Evolutionary conservation across 2,113 vertebrate species (phyloP).

Genomic region (Cheilinus undulatus): DNA sequence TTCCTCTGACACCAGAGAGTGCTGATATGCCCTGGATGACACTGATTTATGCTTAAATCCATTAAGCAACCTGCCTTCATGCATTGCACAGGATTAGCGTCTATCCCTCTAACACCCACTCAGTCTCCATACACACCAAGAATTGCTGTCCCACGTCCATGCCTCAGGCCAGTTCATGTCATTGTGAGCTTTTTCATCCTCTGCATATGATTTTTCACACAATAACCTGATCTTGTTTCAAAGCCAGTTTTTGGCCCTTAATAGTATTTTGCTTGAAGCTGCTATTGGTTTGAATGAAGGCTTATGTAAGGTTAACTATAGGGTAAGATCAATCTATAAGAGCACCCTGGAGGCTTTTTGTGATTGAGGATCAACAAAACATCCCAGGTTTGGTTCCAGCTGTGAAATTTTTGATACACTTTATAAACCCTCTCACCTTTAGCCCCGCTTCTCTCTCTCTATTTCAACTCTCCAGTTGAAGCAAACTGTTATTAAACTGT

Average conservation of each 20-base stretch:
- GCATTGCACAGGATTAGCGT: neutral
- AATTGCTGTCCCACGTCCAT: conserved; percentile 1
- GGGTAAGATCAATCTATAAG: neutral
- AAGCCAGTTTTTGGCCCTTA: conserved; percentile 5
- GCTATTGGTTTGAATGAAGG: neutral
- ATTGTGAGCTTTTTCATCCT: conserved; percentile 11
- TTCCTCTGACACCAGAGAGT: neutral
- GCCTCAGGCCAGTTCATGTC: neutral
- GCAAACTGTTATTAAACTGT: no score
- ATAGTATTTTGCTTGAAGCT: neutral
- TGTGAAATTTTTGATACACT: neutral
- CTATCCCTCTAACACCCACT: neutral
- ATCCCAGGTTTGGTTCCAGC: neutral
- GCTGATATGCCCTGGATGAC: conserved; percentile 4
- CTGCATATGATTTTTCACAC: neutral
- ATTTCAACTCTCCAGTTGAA: no score
- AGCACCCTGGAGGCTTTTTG: no score
- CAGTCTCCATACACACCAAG: neutral
- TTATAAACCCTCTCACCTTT: neutral
- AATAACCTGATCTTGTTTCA: neutral
- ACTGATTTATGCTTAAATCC: conserved; percentile 2
- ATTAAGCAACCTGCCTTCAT: neutral
- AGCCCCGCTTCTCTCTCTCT: neutral
- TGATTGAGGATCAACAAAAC: neutral
- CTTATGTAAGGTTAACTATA: neutral